Evolutionary conservation across 2,797 vertebrate species (phyloP).

Genomic region (Xiphorhynchus erythropygius): DNA sequence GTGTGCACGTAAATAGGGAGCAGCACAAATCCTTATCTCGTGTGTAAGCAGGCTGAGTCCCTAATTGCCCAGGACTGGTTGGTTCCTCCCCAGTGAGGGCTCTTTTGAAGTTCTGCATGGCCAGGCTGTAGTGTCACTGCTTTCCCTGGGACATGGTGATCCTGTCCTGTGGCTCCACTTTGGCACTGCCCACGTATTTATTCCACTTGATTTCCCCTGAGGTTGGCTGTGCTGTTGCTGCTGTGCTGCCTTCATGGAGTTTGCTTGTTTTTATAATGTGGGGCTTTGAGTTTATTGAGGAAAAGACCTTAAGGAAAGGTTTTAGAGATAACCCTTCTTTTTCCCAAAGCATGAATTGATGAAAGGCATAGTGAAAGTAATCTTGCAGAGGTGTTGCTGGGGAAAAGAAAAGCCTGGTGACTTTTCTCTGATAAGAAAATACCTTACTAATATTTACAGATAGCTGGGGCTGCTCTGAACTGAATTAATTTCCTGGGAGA

Average conservation of each 20-base stretch:
- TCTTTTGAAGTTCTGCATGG: neutral
- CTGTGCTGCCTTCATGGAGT: neutral
- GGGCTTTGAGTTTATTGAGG: neutral
- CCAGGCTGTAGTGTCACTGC: neutral
- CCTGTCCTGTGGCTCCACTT: neutral
- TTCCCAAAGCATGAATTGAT: neutral
- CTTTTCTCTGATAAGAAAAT: neutral
- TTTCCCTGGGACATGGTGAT: neutral
- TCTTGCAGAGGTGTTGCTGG: neutral
- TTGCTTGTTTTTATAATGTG: neutral
- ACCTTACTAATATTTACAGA: neutral
- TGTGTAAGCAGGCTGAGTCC: neutral
- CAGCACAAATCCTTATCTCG: neutral
- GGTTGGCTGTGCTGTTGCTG: neutral
- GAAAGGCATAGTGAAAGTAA: neutral
- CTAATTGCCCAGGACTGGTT: neutral
- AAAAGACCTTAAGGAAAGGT: neutral
- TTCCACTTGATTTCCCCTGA: neutral
- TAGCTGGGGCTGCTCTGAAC: neutral
- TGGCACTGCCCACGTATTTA: neutral
- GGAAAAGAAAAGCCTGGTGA: neutral
- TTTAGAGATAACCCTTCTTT: neutral
- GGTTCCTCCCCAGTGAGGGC: fast-evolving
- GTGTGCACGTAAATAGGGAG: fast-evolving
- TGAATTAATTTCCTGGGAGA: neutral